Percentiles rank a stretch among this genome's conserved stretches.
phyloP scores from a whole-genome alignment of 2,888 invertebrate genomes.

The Chrysomela aeneicollis region DNA sequence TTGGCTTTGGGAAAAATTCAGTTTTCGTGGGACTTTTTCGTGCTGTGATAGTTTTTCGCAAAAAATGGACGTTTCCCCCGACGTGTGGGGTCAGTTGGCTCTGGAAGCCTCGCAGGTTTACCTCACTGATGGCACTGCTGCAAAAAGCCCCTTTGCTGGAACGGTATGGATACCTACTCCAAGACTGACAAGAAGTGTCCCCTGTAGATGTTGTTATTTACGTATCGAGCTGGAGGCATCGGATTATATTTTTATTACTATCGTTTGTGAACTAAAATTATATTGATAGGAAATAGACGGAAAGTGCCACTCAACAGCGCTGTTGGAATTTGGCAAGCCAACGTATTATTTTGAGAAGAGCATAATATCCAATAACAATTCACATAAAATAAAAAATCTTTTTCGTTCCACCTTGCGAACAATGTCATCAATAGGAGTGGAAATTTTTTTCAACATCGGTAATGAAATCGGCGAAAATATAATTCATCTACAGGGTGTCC shows the following conservation, averaged over 20 bases:
- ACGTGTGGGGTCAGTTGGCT: conserved; percentile 90
- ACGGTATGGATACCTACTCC: conserved; percentile 72
- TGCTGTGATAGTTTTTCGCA: conserved; percentile 7
- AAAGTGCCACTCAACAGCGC: no score
- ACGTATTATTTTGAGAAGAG: no score
- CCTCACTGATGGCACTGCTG: conserved; percentile 79
- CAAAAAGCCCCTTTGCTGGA: conserved; percentile 82
- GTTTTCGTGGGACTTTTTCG: conserved; percentile 1
- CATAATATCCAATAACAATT: no score
- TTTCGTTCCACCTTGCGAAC: no score
- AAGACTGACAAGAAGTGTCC: conserved; percentile 22
- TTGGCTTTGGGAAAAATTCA: background rate
- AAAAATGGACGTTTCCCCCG: conserved; percentile 60
- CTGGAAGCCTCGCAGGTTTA: conserved; percentile 88
- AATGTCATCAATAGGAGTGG: no score
- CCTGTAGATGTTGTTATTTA: conserved; percentile 6
- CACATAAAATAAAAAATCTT: no score
- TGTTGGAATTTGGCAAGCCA: no score
- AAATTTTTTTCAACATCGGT: no score
- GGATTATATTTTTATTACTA: background rate
- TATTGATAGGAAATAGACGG: no score
- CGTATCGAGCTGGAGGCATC: background rate
- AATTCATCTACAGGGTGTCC: no score
- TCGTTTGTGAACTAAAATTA: no score
- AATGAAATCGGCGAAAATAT: no score